These are phyloP conservation scores for Cervus canadensis DNA, from an alignment of 2,113 vertebrate genomes.

Conservation along the genomic window DNA sequence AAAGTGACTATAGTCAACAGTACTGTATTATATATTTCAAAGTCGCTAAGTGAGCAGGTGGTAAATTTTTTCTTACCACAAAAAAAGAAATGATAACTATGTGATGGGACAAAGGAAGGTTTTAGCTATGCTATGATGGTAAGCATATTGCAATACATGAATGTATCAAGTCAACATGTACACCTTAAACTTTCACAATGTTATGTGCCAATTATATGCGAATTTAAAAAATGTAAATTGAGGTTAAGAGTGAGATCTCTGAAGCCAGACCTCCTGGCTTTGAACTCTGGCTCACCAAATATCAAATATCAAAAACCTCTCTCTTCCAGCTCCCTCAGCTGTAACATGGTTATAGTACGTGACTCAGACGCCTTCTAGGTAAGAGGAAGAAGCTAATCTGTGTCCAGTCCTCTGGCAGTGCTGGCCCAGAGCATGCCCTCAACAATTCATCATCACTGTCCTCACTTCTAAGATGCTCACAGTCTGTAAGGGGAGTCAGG, in stretches of 20 bases:
- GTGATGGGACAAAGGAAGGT: neutral
- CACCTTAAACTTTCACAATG: neutral
- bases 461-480: neutral
- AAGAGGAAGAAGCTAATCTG: neutral
- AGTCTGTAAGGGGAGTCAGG: neutral
- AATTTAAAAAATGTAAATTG: neutral
- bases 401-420: neutral
- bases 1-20: neutral
- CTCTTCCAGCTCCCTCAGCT: neutral
- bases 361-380: neutral
- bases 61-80: neutral
- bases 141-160: neutral
- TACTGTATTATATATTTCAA: neutral
- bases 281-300: neutral
- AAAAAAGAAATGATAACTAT: neutral
- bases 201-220: neutral
- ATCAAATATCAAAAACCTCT: neutral
- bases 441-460: no score
- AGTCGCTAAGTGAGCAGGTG: neutral
- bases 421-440: neutral
- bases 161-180: neutral
- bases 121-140: neutral
- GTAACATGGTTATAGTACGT: no score
- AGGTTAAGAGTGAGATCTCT: neutral
- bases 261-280: neutral